Evolutionary conservation across 1,140 invertebrate genomes (phyloP).

Genomic region (Muscidifurax raptorellus): DNA sequence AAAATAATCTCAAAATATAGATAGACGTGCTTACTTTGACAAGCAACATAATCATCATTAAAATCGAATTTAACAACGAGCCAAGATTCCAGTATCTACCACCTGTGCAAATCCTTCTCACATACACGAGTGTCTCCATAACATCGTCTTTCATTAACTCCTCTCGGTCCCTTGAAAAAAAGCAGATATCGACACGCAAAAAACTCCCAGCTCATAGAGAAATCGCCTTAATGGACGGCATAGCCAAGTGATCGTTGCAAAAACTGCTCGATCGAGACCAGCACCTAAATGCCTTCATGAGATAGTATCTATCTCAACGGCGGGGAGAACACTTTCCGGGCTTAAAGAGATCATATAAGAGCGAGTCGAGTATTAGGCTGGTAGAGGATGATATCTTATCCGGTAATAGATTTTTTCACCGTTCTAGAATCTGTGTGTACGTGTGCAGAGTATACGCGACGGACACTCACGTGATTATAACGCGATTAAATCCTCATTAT

Average conservation of each 20-base stretch:
- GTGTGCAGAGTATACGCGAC: not conserved
- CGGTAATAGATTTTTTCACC: constrained; percentile 1
- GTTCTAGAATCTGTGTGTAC: not conserved
- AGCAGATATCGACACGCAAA: not conserved
- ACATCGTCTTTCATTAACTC: not conserved
- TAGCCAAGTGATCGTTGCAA: no score
- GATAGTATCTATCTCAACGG: not conserved
- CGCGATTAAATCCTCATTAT: constrained; percentile 65
- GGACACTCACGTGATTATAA: constrained; percentile 49
- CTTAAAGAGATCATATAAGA: constrained; percentile 10
- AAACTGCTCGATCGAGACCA: not conserved
- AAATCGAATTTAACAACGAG: no score
- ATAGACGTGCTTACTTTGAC: no score
- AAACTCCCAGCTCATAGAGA: not conserved
- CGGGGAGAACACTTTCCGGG: not conserved
- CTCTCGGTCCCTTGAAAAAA: not conserved
- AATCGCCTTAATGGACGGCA: not conserved
- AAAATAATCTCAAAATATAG: no score
- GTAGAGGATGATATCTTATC: not conserved
- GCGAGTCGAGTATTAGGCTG: not conserved
- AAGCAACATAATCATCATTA: no score
- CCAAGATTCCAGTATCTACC: no score
- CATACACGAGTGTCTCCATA: not conserved
- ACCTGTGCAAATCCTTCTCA: no score
- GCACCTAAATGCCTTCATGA: not conserved